Conservation (phyloP, 2,888 invertebrate genomes). For the Philereme vetulata region DNA sequence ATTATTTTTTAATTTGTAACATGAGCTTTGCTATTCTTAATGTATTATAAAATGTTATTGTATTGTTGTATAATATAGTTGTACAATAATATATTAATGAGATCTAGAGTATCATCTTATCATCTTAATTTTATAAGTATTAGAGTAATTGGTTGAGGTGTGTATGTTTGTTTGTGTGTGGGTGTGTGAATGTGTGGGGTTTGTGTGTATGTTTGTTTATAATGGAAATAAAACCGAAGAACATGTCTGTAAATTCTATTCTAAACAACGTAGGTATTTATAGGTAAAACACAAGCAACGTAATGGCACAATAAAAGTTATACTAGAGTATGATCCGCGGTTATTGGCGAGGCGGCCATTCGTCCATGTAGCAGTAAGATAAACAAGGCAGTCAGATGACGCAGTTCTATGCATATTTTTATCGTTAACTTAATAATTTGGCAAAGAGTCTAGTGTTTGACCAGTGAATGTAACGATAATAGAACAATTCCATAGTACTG, state of each 20-base stretch:
- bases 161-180: too few relatives aligned
- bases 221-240: constrained; percentile 1
- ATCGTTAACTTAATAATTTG: constrained; percentile 77
- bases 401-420: constrained; percentile 70
- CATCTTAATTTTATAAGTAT: too few relatives aligned
- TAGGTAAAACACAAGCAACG: constrained; percentile 14
- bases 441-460: constrained; percentile 67
- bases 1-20: too few relatives aligned
- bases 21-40: too few relatives aligned
- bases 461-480: constrained; percentile 70
- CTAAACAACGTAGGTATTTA: constrained; percentile 2
- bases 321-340: constrained; percentile 30
- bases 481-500: constrained; percentile 71
- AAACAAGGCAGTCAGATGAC: constrained; percentile 54
- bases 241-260: constrained; percentile 2
- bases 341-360: constrained; percentile 33
- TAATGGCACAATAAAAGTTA: constrained; percentile 30
- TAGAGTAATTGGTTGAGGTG: too few relatives aligned
- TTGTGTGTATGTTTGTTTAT: too few relatives aligned
- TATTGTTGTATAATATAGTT: too few relatives aligned
- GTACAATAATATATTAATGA: too few relatives aligned
- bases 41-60: too few relatives aligned
- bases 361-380: constrained; percentile 43
- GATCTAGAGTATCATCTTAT: too few relatives aligned
- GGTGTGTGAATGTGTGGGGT: too few relatives aligned